Evolutionary conservation across 2,113 vertebrate species (phyloP).

Genomic region (Oriolus oriolus): DNA sequence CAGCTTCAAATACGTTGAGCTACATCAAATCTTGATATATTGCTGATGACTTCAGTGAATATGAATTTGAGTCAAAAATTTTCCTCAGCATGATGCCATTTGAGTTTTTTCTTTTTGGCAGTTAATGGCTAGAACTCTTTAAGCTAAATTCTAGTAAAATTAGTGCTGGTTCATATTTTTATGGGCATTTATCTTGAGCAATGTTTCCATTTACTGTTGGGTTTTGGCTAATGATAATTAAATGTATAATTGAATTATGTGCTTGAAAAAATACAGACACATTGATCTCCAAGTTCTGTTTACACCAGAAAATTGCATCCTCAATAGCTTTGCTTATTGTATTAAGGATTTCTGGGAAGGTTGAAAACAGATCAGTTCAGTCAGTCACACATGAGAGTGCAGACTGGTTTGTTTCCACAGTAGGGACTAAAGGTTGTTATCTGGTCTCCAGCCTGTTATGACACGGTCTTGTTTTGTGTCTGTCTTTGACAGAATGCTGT

Average conservation of each 20-base stretch:
- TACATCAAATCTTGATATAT: neutral
- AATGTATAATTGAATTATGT: neutral
- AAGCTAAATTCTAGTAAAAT: neutral
- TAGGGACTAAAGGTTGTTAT: slow-evolving; percentile 5
- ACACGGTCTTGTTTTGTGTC: slow-evolving; percentile 30
- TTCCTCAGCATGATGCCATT: neutral
- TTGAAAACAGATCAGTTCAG: neutral
- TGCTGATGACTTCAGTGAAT: neutral
- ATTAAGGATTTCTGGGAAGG: neutral
- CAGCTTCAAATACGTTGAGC: neutral
- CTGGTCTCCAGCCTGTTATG: slow-evolving; percentile 33
- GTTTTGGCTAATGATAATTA: neutral
- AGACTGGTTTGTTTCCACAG: slow-evolving; percentile 47
- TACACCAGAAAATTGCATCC: neutral
- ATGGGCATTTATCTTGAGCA: neutral
- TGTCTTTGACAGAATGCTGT: slow-evolving; percentile 1
- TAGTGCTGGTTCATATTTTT: neutral
- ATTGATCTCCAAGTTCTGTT: neutral
- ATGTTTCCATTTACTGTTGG: neutral
- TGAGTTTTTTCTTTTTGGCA: neutral
- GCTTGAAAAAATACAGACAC: neutral
- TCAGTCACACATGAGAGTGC: neutral
- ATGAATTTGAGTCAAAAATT: neutral
- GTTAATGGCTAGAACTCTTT: neutral
- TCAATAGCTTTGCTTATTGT: neutral